Evolutionary conservation across 2,113 vertebrate species (phyloP), one percentile per base, ranked within the genome.

Genomic region (Herpailurus yagouaroundi): DNA sequence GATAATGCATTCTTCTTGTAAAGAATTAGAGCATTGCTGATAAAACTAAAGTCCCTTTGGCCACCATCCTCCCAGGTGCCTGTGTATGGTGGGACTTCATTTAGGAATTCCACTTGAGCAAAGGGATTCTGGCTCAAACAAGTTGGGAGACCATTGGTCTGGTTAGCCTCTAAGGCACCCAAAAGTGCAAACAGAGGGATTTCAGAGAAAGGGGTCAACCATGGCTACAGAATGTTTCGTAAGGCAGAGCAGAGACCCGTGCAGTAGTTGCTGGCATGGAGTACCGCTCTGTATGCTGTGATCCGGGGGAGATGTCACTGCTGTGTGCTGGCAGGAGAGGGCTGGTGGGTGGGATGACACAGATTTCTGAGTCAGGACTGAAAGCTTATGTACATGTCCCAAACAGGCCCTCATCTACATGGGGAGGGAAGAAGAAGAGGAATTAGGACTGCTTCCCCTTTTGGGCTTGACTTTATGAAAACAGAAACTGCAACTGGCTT

Each of bases 41-140:
- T 21, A 31, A n/a, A 57, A 13, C 7, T 19, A 64, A 64, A 76
- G 14, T 38, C 6, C 69, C n/a, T 64, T 90, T n/a, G 38, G 12
- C 18, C 16, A 57, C 23, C 29, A 45, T 71, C 48, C 41, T 38
- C 29, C 38, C 52, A 7, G 48, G 18, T 31, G 31, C 13, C 74
- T n/a, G 10, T 50, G 9, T 69, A 31, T 48, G 21, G 14, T 84
- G 45, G 48, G 48, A 41, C 16, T 80, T 94, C 25, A 55, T 60
- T 86, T 90, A 94, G 86, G 84, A 73, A 41, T 92, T 83, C 89
- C 36, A 57, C 60, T 79, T 92, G 69, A 83, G 83, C 48, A 57
- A n/a, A 83, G n/a, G 21, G 79, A 82, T 33, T 27, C 5, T 69
- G 38, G 25, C 36, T 89, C 21, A n/a, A 74, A 94, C 23, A 77